phyloP scores from a whole-genome alignment of 1,140 invertebrate species.

The Aleiodes sp. region DNA sequence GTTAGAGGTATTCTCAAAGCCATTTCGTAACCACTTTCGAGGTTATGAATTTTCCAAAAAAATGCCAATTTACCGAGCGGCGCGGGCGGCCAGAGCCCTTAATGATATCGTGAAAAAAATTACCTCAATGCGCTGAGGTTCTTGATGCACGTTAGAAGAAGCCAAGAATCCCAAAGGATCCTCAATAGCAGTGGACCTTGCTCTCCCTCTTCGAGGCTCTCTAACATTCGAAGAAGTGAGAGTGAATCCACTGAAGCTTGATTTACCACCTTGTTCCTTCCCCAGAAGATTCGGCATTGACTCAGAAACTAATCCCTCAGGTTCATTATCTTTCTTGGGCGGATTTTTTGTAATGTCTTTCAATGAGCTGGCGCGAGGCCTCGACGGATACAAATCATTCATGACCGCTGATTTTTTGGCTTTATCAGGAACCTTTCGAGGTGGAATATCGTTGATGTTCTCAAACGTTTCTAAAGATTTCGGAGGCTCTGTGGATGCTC shows the following conservation, averaged over 20 bases:
- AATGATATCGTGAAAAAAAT: too few species aligned
- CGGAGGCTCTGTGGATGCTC: too few species aligned
- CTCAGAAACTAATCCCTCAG: neutral
- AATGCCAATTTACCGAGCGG: too few species aligned
- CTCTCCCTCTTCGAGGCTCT: constrained; percentile 50
- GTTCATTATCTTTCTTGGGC: neutral
- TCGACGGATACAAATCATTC: constrained; percentile 51
- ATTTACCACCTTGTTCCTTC: constrained; percentile 25
- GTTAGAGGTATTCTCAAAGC: too few species aligned
- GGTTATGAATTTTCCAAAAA: too few species aligned
- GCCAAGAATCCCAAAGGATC: constrained; percentile 53
- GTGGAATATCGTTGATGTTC: neutral
- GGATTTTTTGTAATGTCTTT: constrained; percentile 30
- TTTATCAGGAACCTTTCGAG: constrained; percentile 22
- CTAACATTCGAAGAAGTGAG: constrained; percentile 30
- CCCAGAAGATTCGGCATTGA: constrained; percentile 30
- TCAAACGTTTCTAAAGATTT: neutral
- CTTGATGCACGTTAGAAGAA: constrained; percentile 21
- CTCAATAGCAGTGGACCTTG: constrained; percentile 40
- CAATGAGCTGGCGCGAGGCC: constrained; percentile 25
- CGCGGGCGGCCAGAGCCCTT: too few species aligned
- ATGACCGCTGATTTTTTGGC: constrained; percentile 45
- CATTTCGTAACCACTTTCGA: too few species aligned
- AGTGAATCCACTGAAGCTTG: constrained; percentile 34
- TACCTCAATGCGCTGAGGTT: neutral